phyloP scores from a whole-genome alignment of 2,113 vertebrate genomes.

The Myiozetetes cayanensis region DNA sequence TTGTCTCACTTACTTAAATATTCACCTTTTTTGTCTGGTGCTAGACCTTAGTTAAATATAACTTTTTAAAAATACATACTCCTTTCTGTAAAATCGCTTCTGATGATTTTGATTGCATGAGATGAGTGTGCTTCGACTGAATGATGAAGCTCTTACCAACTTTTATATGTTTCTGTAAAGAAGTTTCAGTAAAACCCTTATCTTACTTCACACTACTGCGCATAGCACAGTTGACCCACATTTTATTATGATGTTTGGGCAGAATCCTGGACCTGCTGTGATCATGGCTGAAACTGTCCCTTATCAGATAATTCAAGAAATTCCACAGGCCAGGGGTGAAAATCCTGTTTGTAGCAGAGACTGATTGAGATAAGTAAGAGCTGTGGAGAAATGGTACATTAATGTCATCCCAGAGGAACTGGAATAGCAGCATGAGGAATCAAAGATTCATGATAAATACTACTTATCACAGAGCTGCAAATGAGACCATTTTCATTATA shows the following conservation, averaged over 20 bases:
- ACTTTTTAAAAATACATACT: slow-evolving; percentile 19
- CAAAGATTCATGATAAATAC: neutral
- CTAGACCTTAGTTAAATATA: slow-evolving; percentile 12
- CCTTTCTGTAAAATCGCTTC: neutral
- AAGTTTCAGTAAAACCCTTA: neutral
- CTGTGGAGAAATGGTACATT: neutral
- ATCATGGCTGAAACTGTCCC: neutral
- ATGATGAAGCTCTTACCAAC: neutral
- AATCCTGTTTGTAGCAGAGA: neutral
- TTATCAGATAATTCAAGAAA: neutral
- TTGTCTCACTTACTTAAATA: neutral
- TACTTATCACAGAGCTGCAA: neutral
- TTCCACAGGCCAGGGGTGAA: neutral
- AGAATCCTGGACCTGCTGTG: neutral
- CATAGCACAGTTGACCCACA: neutral
- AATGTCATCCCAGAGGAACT: neutral
- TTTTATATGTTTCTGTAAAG: neutral
- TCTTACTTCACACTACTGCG: neutral
- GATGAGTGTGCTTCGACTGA: neutral
- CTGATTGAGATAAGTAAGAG: neutral
- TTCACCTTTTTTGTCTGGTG: neutral
- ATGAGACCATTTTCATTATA: slow-evolving; percentile 11
- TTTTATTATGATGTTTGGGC: neutral
- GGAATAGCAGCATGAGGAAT: neutral
- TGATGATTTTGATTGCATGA: neutral